Evolutionary conservation across 2,113 vertebrate genomes (phyloP), one percentile per base, ranked within the genome.

Genomic region (Shinisaurus crocodilurus): DNA sequence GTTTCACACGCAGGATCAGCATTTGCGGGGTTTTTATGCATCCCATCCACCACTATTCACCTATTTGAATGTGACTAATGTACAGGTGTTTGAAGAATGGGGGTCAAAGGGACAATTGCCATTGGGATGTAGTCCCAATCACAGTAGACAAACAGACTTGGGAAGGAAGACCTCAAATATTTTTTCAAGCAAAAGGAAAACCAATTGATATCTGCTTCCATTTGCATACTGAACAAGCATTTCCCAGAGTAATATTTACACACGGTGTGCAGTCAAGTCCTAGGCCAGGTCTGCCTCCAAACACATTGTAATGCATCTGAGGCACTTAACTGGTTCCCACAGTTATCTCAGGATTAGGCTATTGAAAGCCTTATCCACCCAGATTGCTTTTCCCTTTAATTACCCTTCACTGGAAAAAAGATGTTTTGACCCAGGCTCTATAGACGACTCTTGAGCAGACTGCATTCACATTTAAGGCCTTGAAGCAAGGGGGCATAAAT

Each of bases 211-310:
- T 72, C 50, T 23, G n/a, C 10, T 90, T 34, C 75, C n/a, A 69
- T 90, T 43, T 90, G 83, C 48, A 85, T 79, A 37, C 45, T 37
- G 29, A 57, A 85, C 48, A 80, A 57, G 75, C 40, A 10, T 69
- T 89, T 67, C 9, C n/a, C n/a, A 37, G 79, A 54, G 34, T 80
- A 79, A 85, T 90, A 86, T 90, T 90, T 90, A 86, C 89, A 15
- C 45, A 80, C 70, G 27, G 48, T 70, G 0, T 86, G 45, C 63
- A 15, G 50, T 63, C 69, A 75, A 34, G 57, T 79, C 18, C 0
- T n/a, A 67, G 90, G 91, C 79, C 10, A 84, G 20, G 12, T 85
- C 43, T 48, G 82, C 43, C 20, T 88, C 72, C 63, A 67, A 23
- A 72, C 54, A n/a, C 2, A 67, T 34, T 0, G 1, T 40, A 77